Conservation (phyloP, 2,797 vertebrate species). For the Neosalanx taihuensis region DNA sequence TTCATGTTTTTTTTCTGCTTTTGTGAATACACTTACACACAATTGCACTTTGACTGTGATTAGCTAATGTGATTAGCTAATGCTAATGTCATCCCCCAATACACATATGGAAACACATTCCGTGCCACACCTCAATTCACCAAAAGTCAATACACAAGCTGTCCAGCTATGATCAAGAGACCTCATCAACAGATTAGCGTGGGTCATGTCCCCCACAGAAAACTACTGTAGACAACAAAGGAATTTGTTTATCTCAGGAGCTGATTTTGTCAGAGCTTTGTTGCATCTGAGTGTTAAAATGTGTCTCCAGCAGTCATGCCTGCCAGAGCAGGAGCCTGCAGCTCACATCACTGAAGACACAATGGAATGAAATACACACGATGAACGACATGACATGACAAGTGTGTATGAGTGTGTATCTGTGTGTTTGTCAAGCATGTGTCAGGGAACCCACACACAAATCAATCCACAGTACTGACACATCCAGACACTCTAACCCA, state of each 20-base stretch:
- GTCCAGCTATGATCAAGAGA: constrained; percentile 6
- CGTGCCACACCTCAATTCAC: background rate
- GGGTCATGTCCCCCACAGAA: constrained; percentile 7
- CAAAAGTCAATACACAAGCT: constrained; percentile 18
- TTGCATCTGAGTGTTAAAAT: constrained; percentile 17
- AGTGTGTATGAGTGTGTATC: constrained; percentile 1
- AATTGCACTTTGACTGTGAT: background rate
- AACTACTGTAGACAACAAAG: constrained; percentile 2
- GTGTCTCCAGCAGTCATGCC: constrained; percentile 9
- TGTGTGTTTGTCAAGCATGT: constrained; percentile 23
- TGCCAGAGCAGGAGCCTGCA: constrained; percentile 10
- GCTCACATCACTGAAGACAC: background rate
- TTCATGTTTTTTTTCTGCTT: background rate
- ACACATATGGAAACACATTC: background rate
- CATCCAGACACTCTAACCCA: constrained; percentile 7
- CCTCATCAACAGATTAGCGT: constrained; percentile 19
- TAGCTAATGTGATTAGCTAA: background rate
- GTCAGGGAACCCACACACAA: constrained; percentile 25
- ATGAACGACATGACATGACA: background rate
- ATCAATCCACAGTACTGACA: constrained; percentile 26
- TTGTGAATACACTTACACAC: background rate
- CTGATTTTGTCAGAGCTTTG: constrained; percentile 3
- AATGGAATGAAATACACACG: background rate
- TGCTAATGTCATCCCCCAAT: background rate
- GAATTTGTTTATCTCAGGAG: constrained; percentile 1